Evolutionary conservation across 1,140 invertebrate genomes (phyloP).

Genomic region (Zophobas morio): DNA sequence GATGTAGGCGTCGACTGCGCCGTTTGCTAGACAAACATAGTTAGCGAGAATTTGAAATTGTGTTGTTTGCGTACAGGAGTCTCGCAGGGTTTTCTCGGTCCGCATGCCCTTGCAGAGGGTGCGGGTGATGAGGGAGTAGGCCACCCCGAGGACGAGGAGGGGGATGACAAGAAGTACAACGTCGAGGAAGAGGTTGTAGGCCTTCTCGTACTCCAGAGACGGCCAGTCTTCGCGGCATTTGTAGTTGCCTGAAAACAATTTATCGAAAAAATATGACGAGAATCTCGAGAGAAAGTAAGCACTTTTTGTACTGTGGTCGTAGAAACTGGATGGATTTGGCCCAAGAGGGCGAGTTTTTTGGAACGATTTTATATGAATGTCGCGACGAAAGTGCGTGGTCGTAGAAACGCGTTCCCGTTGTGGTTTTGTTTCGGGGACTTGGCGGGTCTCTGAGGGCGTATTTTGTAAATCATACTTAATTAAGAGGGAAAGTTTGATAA

Average conservation of each 20-base stretch:
- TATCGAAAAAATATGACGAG: too few relatives aligned
- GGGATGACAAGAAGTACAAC: conserved; percentile 81
- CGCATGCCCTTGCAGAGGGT: conserved; percentile 63
- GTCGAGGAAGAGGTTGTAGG: conserved; percentile 84
- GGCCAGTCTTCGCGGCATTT: conserved; percentile 86
- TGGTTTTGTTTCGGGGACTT: too few relatives aligned
- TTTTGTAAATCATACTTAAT: conserved; percentile 21
- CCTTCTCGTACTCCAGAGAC: conserved; percentile 74
- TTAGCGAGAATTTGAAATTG: neutral
- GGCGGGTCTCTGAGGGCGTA: too few relatives aligned
- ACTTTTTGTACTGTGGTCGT: too few relatives aligned
- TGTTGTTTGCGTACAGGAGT: conserved; percentile 39
- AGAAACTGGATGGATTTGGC: too few relatives aligned
- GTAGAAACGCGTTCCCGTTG: too few relatives aligned
- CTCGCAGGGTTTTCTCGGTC: conserved; percentile 55
- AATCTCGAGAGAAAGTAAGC: too few relatives aligned
- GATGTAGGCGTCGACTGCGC: conserved; percentile 60
- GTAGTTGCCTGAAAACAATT: conserved; percentile 64
- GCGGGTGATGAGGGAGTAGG: conserved; percentile 73
- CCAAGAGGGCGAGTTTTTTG: neutral
- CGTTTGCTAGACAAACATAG: conserved; percentile 50
- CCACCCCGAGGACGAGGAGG: conserved; percentile 81
- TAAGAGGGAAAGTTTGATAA: conserved; percentile 11
- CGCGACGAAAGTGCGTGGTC: too few relatives aligned
- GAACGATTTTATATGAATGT: neutral